A percentile compares a stretch with the other conserved stretches of the same genome.
phyloP scores from a whole-genome alignment of 2,888 invertebrate species.

The Philopedon plagiatum region DNA sequence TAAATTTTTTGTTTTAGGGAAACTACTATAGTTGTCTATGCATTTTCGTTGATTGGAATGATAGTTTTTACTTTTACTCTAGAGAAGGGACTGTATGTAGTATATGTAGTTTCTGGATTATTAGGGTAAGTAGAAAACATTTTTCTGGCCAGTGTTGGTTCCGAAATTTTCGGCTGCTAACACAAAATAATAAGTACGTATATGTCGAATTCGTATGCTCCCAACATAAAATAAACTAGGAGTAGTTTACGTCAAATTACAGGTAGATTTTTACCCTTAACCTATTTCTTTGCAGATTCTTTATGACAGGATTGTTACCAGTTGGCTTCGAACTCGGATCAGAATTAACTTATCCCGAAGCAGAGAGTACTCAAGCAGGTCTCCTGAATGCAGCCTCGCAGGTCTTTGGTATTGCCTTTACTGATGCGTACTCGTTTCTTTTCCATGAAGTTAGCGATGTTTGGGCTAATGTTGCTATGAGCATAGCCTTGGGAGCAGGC shows the following conservation, averaged over 20 bases:
- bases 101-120: conserved; percentile 88
- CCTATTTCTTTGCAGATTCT: conserved; percentile 86
- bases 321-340: conserved; percentile 99
- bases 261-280: no score
- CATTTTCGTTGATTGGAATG: conserved; percentile 93
- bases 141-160: not conserved
- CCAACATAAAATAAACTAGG: no score
- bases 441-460: conserved; percentile 78
- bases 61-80: conserved; percentile 92
- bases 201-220: no score
- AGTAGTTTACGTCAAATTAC: no score
- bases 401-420: conserved; percentile 86
- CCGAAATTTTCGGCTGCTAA: no score
- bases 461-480: conserved; percentile 87
- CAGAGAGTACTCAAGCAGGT: conserved; percentile 98
- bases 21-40: conserved; percentile 92
- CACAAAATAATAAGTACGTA: no score
- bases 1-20: conserved; percentile 72
- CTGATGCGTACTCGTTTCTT: conserved; percentile 80
- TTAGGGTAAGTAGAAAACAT: conserved; percentile 80
- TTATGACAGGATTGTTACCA: conserved; percentile 98
- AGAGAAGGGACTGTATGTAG: conserved; percentile 82
- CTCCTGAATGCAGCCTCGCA: conserved; percentile 93
- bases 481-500: conserved; percentile 83
- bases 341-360: conserved; percentile 96